Evolutionary conservation across 2,113 vertebrate species (phyloP).

Genomic region (Dipodomys merriami): DNA sequence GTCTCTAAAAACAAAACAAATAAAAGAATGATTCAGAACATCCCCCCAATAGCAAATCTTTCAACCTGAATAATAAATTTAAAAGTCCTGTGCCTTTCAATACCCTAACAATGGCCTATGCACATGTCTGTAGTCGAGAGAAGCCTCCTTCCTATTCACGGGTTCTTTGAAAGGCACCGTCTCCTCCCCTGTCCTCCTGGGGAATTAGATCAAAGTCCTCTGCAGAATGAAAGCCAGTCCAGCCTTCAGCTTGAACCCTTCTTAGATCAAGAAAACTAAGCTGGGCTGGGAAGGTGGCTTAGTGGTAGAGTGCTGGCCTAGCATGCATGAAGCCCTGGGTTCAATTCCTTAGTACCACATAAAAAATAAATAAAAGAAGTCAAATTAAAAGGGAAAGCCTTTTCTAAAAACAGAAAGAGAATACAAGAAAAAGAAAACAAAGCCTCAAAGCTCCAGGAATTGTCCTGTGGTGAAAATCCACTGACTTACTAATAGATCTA

Average conservation of each 20-base stretch:
- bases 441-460: neutral
- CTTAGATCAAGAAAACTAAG: neutral
- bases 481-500: neutral
- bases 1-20: neutral
- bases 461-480: neutral
- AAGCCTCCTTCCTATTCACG: neutral
- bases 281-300: no score
- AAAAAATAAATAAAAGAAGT: no score
- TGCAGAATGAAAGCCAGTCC: neutral
- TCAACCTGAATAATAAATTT: conserved; percentile 32
- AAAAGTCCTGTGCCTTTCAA: neutral
- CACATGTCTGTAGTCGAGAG: neutral
- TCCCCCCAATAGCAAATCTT: neutral
- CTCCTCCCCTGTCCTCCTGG: neutral
- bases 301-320: no score
- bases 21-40: neutral
- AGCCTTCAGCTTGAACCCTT: neutral
- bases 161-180: neutral
- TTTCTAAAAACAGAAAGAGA: no score
- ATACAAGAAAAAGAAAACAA: no score
- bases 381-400: no score
- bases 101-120: neutral
- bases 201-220: neutral
- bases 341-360: no score
- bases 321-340: no score